Evolutionary conservation across 2,888 invertebrate genomes (phyloP), one percentile per base, ranked within the genome.

Genomic region (Acrocera orbiculus): DNA sequence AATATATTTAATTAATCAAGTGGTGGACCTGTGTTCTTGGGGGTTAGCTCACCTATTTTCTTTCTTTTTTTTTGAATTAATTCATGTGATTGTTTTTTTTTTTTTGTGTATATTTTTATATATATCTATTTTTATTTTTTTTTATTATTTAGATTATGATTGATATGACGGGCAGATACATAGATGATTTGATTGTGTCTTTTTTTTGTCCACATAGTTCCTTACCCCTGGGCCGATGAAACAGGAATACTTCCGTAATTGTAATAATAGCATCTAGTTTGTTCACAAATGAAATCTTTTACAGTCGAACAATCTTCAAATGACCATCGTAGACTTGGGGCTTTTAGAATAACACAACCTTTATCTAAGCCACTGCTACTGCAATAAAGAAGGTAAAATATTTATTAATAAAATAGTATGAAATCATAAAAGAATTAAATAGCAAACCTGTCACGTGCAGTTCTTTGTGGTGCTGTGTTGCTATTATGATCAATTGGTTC

Each of bases 171-270:
- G 32, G 39, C 40, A 39, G 34, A 34, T 35, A 40, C 36, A 39
- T 32, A 33, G 37, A 27, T n/a, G n/a, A n/a, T n/a, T n/a, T n/a
- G n/a, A n/a, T n/a, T n/a, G n/a, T n/a, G n/a, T n/a, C n/a, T n/a
- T n/a, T n/a, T 36, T 42, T 32, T 36, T 41, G 39, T 42, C 40
- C 43, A 44, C 40, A 46, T 40, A 31, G 33, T 44, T 44, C 51
- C 81, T 82, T 83, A 83, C 82, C 82, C 82, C 81, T 83, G 82
- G 71, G 80, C 74, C 52, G 81, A 78, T 59, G 81, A 80, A 55
- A 82, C 82, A 60, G 81, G 81, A 67, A 82, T 82, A 61, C 81
- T 81, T 59, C 82, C 83, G 63, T 83, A 85, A 66, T 83, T 83
- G 68, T 82, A 83, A 65, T 82, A 83, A 63, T 83, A 83, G 66